These are phyloP conservation scores for Liopterus haemorrhoidalis DNA, from an alignment of 2,888 invertebrate species.

Conservation along the genomic window DNA sequence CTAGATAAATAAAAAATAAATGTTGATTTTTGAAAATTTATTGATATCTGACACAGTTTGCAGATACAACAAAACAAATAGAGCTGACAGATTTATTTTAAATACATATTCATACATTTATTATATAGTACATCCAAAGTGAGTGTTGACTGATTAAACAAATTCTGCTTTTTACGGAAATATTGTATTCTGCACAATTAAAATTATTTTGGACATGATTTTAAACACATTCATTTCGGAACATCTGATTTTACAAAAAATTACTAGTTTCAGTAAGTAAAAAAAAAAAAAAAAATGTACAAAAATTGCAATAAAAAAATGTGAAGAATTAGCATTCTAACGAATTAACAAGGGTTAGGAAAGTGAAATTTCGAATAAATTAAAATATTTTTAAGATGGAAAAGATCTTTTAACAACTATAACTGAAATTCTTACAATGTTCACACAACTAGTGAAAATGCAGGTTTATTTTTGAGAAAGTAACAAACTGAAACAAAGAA, in stretches of 20 bases:
- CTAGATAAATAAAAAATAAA: too few relatives aligned
- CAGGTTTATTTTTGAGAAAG: too few relatives aligned
- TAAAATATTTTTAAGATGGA: slow-evolving; percentile 19
- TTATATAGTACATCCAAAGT: slow-evolving; percentile 50
- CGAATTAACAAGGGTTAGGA: slow-evolving; percentile 21
- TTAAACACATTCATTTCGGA: too few relatives aligned
- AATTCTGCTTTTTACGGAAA: slow-evolving; percentile 24
- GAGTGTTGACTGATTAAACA: slow-evolving; percentile 39
- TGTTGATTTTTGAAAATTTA: slow-evolving; percentile 48
- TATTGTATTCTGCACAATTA: slow-evolving; percentile 23
- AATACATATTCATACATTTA: slow-evolving; percentile 50
- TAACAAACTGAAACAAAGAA: too few relatives aligned
- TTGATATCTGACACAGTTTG: slow-evolving; percentile 48
- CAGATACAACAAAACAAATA: slow-evolving; percentile 49
- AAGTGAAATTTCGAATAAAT: slow-evolving; percentile 25
- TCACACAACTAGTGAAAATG: slow-evolving; percentile 25
- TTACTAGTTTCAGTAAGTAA: slow-evolving; percentile 9
- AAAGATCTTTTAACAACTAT: slow-evolving; percentile 23
- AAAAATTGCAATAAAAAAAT: slow-evolving; percentile 17
- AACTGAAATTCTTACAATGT: slow-evolving; percentile 24
- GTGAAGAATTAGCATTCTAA: slow-evolving; percentile 22
- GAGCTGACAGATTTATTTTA: slow-evolving; percentile 48
- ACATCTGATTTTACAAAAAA: slow-evolving; percentile 13
- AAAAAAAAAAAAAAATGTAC: slow-evolving; percentile 14
- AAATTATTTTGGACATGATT: slow-evolving; percentile 23